phyloP scores from a whole-genome alignment of 1,140 invertebrate species.

The Zaprionus vittiger region DNA sequence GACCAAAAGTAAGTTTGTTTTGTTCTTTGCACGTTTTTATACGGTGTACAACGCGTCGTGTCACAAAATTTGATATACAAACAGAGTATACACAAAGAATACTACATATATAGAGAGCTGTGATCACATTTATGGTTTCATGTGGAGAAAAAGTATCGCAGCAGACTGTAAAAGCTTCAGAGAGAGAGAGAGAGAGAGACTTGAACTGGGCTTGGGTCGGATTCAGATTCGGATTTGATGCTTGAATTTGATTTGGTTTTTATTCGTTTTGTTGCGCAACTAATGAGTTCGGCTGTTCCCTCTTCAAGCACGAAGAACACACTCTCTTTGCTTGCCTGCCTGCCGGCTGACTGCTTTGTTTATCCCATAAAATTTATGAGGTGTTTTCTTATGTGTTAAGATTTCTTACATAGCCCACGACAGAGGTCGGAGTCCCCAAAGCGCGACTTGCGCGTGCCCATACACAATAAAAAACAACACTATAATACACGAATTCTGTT shows the following conservation, averaged over 20 bases:
- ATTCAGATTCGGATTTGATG: constrained; percentile 21
- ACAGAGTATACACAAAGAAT: constrained; percentile 7
- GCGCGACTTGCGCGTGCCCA: constrained; percentile 56
- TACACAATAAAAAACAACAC: neutral
- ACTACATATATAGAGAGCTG: constrained; percentile 3
- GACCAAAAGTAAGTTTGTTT: constrained; percentile 41
- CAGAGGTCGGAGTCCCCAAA: constrained; percentile 2
- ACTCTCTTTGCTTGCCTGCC: neutral
- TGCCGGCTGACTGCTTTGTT: constrained; percentile 17
- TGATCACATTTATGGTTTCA: constrained; percentile 29
- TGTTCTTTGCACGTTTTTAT: constrained; percentile 9
- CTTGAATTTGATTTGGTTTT: constrained; percentile 38
- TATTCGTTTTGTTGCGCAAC: constrained; percentile 36
- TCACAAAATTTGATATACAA: constrained; percentile 24
- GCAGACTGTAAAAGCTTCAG: neutral
- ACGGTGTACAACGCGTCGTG: neutral
- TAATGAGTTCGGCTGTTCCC: constrained; percentile 66
- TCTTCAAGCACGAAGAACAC: constrained; percentile 12
- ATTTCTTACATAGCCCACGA: constrained; percentile 19
- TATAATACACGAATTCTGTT: neutral
- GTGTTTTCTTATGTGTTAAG: constrained; percentile 78
- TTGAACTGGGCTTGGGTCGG: constrained; percentile 47
- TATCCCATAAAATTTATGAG: constrained; percentile 74
- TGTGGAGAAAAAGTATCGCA: constrained; percentile 30
- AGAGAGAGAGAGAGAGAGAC: constrained; percentile 1